A percentile compares a stretch with the other conserved stretches of the same genome.
Conservation (phyloP, 2,888 invertebrate species). For the Drosophila anomalata region DNA sequence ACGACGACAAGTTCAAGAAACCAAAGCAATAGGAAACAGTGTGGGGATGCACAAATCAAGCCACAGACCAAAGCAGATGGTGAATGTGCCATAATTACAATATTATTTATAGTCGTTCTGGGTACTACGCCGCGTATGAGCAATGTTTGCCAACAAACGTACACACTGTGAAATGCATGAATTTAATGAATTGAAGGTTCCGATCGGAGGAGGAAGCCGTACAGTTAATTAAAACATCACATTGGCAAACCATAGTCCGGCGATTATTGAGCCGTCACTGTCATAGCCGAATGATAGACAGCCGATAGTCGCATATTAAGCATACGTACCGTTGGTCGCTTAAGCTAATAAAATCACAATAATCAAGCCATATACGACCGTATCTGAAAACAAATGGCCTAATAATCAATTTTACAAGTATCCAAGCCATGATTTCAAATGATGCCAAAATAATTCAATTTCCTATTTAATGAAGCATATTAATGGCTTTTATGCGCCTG, state of each 20-base stretch:
- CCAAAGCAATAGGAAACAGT: constrained; percentile 7
- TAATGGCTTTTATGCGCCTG: constrained; percentile 22
- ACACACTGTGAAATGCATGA: neutral
- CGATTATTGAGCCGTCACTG: constrained; percentile 21
- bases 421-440: neutral
- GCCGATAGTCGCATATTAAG: constrained; percentile 15
- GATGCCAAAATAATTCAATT: constrained; percentile 3
- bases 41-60: neutral
- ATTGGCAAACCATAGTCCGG: neutral
- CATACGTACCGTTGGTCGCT: constrained; percentile 14
- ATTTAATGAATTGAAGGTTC: constrained; percentile 15
- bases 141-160: constrained; percentile 6
- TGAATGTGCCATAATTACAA: constrained; percentile 17
- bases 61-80: neutral
- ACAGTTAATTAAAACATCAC: constrained; percentile 31
- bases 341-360: neutral
- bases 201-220: constrained; percentile 1
- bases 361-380: neutral
- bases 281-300: constrained; percentile 13
- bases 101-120: constrained; percentile 14
- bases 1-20: constrained; percentile 35
- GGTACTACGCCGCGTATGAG: constrained; percentile 16
- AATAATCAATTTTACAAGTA: neutral
- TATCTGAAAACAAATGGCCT: neutral
- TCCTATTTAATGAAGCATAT: constrained; percentile 28